A percentile compares a stretch with the other conserved stretches of the same genome.
Conservation (phyloP, 2,888 invertebrate genomes). For the Hydraecia micacea region DNA sequence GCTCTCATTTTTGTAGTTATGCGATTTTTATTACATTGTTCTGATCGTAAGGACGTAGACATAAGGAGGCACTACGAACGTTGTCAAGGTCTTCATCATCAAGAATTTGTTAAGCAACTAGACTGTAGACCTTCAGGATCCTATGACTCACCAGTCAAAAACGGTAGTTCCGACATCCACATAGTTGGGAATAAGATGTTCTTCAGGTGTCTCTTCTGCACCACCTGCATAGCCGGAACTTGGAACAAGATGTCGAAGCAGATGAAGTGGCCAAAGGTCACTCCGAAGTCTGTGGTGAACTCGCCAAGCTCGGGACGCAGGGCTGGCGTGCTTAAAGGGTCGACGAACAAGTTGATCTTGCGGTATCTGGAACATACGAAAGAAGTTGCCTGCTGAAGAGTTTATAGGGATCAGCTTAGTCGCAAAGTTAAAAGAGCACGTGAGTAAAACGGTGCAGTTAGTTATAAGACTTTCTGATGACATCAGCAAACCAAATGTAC, state of each 20-base stretch:
- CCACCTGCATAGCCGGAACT: constrained; percentile 91
- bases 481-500: too few relatives aligned
- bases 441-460: too few relatives aligned
- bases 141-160: constrained; percentile 90
- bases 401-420: background rate
- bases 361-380: constrained; percentile 65
- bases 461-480: too few relatives aligned
- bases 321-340: constrained; percentile 84
- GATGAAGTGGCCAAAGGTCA: constrained; percentile 94
- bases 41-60: background rate
- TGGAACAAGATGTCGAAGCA: constrained; percentile 96
- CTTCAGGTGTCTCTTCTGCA: constrained; percentile 88
- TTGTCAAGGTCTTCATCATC: background rate
- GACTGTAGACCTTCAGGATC: background rate
- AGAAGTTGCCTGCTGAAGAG: background rate
- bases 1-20: background rate
- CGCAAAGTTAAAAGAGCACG: too few relatives aligned
- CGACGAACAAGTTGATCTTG: constrained; percentile 89
- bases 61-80: too few relatives aligned
- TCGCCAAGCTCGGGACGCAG: constrained; percentile 89
- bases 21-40: background rate
- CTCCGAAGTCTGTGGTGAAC: constrained; percentile 94
- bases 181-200: constrained; percentile 93
- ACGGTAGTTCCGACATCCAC: constrained; percentile 96
- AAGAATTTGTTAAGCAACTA: too few relatives aligned